Percentiles rank a stretch among this genome's conserved stretches.
These are phyloP conservation scores for Peucedramus taeniatus DNA, from an alignment of 2,113 vertebrate species.

Conservation along the genomic window DNA sequence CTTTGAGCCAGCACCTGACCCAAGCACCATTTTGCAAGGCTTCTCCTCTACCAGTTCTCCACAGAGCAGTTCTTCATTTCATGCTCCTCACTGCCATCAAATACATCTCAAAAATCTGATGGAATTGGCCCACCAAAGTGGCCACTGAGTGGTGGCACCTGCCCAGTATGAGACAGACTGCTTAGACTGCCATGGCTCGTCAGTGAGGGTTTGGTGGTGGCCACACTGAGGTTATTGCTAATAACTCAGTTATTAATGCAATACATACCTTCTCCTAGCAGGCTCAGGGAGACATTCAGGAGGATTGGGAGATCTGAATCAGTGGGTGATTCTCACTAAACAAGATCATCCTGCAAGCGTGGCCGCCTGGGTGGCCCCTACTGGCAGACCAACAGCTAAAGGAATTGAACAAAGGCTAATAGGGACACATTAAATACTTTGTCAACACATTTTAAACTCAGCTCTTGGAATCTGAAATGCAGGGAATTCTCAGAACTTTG, in stretches of 20 bases:
- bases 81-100: rapidly evolving
- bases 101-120: neutral
- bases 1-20: neutral
- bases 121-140: neutral
- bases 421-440: rapidly evolving
- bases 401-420: rapidly evolving
- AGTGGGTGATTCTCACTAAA: neutral
- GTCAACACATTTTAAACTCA: neutral
- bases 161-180: rapidly evolving
- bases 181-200: neutral
- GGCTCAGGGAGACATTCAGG: neutral
- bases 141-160: rapidly evolving
- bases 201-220: neutral
- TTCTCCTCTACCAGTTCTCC: neutral
- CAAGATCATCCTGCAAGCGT: neutral
- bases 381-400: neutral
- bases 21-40: neutral
- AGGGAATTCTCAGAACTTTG: neutral
- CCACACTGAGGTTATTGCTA: rapidly evolving
- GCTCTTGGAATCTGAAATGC: neutral
- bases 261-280: rapidly evolving
- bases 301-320: neutral
- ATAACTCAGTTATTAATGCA: rapidly evolving
- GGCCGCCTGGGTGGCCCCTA: neutral
- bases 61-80: neutral